Base-by-base conservation (phyloP, 1,140 invertebrate species). In the Diorhabda carinulata region DNA sequence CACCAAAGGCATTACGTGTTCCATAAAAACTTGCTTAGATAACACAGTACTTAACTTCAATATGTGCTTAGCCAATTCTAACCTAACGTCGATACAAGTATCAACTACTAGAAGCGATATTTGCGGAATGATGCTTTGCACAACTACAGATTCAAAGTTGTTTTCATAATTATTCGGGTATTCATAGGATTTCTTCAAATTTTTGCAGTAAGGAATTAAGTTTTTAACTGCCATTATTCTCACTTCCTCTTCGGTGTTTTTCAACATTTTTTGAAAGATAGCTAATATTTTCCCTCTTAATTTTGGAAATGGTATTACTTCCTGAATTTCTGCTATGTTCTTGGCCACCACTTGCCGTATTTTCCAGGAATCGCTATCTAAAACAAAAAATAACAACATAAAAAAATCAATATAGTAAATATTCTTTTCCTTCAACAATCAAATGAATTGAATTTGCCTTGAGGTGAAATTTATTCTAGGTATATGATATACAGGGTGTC, bases 291-390 rank as follows among this genome's bases (percentile, higher is more conserved):
- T 73, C 43, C 71, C 68, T 3, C 70, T 66, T 4, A 68, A 68
- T 64, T 72, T 73, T 9, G 40, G 58, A 10, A 64, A 60, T 6
- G 57, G 66, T n/a, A 77, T 64, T 7, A 69, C 43, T 8, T 73
- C 44, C 44, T 76, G 77, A 2, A 80, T 70, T 40, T 72, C 61
- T 2, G 73, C 67, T 40, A 80, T 76, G 40, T 71, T 45, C 57
- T 52, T 57, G 3, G 78, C 76, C 4, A 79, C 44, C 25, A 69
- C 67, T 66, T 76, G 74, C 10, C 77, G 71, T 4, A 78, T 67
- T 64, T 72, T 78, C 79, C 78, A 79, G 9, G 77, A 78, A 6
- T 58, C 10, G 47, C 75, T 71, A 45, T 70, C 78, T 78, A 47
- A 57, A 76, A 76, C 45, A 67, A 67, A 59, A 44, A 52, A 47